phyloP scores from a whole-genome alignment of 1,140 invertebrate species.

The Lepidurus couesii region DNA sequence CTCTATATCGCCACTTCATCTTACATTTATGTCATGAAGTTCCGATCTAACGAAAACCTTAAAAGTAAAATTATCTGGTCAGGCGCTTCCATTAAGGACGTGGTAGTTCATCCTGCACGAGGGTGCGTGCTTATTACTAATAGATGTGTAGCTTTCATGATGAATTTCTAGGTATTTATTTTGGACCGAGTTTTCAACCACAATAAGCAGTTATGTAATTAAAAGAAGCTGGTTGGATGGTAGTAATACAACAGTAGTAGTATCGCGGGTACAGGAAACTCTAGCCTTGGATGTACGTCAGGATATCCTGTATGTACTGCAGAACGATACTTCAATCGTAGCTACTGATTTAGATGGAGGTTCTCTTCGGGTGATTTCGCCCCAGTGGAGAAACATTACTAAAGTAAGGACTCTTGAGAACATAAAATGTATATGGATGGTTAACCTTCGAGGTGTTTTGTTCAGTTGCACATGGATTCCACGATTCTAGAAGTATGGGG shows the following conservation, averaged over 20 bases:
- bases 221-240: background rate
- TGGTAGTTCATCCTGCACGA: background rate
- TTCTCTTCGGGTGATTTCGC: background rate
- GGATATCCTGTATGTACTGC: background rate
- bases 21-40: background rate
- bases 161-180: background rate
- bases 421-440: background rate
- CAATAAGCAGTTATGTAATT: background rate
- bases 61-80: constrained; percentile 5
- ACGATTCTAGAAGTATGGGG: background rate
- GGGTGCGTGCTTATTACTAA: background rate
- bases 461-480: background rate
- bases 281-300: background rate
- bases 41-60: background rate
- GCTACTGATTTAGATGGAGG: constrained; percentile 4
- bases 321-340: background rate
- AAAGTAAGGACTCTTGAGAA: background rate
- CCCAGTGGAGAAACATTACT: background rate
- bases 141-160: background rate
- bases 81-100: background rate
- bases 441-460: background rate
- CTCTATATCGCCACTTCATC: background rate
- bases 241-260: background rate
- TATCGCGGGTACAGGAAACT: background rate
- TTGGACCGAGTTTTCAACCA: background rate